Evolutionary conservation across 1,140 invertebrate species (phyloP).

Genomic region (Dreissena rostriformis): DNA sequence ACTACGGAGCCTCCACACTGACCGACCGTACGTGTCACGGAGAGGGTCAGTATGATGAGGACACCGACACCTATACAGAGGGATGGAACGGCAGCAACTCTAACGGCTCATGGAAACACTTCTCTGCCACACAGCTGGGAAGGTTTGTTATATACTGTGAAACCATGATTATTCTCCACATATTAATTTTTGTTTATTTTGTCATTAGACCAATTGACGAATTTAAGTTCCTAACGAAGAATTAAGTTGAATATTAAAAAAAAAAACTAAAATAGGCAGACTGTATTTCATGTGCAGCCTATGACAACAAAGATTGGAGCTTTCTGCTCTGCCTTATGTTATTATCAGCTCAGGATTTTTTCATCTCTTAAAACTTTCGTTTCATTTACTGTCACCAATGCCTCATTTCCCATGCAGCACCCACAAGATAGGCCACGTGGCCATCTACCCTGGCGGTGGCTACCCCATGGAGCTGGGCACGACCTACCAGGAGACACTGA

Average conservation of each 20-base stretch:
- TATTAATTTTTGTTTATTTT: too few relatives aligned
- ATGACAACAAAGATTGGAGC: too few relatives aligned
- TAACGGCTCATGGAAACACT: constrained; percentile 68
- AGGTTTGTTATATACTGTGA: constrained; percentile 55
- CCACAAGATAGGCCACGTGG: constrained; percentile 54
- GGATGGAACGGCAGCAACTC: constrained; percentile 60
- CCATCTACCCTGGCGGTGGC: constrained; percentile 71
- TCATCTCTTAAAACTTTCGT: too few relatives aligned
- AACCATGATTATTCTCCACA: too few relatives aligned
- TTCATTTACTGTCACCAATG: too few relatives aligned
- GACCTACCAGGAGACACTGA: constrained; percentile 65
- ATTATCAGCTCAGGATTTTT: too few relatives aligned
- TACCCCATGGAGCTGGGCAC: constrained; percentile 71
- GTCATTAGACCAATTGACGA: too few relatives aligned
- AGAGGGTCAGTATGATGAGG: constrained; percentile 64
- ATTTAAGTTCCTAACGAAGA: too few relatives aligned
- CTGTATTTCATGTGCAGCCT: too few relatives aligned
- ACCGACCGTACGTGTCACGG: constrained; percentile 61
- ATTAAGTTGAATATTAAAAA: too few relatives aligned
- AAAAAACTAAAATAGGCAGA: too few relatives aligned
- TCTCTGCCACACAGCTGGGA: constrained; percentile 56
- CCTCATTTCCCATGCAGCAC: constrained; percentile 24
- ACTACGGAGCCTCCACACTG: constrained; percentile 34
- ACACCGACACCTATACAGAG: constrained; percentile 63
- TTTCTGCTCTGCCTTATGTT: too few relatives aligned